These are phyloP conservation scores for Crenuchus spilurus DNA, from an alignment of 2,797 vertebrate species.

Conservation along the genomic window DNA sequence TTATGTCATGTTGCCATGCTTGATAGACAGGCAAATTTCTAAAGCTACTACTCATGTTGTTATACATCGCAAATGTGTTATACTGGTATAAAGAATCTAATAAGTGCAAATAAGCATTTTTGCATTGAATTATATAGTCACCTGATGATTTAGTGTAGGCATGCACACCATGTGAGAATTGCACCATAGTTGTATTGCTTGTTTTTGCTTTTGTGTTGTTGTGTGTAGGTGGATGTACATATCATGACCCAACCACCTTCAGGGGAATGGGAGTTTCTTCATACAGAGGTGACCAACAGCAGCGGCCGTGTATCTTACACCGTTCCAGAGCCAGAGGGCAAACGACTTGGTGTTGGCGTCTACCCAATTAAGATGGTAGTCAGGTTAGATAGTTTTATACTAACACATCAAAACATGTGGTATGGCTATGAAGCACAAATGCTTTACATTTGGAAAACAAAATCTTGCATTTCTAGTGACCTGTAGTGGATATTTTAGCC, in stretches of 20 bases:
- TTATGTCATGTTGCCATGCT: too few relatives aligned
- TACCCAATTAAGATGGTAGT: conserved; percentile 98
- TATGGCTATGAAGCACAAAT: too few relatives aligned
- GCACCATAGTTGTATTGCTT: neutral
- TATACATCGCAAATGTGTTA: too few relatives aligned
- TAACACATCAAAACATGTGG: too few relatives aligned
- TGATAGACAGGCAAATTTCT: too few relatives aligned
- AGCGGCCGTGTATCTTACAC: conserved; percentile 90
- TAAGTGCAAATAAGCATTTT: neutral
- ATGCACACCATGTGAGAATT: neutral
- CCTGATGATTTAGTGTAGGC: neutral
- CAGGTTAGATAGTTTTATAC: conserved; percentile 75
- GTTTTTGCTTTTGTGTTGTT: neutral
- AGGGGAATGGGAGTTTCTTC: conserved; percentile 93
- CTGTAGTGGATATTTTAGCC: too few relatives aligned
- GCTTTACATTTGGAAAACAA: too few relatives aligned
- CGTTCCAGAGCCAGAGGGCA: conserved; percentile 81
- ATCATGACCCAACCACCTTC: conserved; percentile 96
- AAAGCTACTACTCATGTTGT: too few relatives aligned
- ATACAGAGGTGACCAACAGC: conserved; percentile 93
- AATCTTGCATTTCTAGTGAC: too few relatives aligned
- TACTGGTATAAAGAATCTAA: too few relatives aligned
- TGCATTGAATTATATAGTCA: neutral
- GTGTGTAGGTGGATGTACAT: conserved; percentile 89
- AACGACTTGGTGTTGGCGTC: conserved; percentile 89